Evolutionary conservation across 1,140 invertebrate genomes (phyloP).

Genomic region (Magallana ariakensis): DNA sequence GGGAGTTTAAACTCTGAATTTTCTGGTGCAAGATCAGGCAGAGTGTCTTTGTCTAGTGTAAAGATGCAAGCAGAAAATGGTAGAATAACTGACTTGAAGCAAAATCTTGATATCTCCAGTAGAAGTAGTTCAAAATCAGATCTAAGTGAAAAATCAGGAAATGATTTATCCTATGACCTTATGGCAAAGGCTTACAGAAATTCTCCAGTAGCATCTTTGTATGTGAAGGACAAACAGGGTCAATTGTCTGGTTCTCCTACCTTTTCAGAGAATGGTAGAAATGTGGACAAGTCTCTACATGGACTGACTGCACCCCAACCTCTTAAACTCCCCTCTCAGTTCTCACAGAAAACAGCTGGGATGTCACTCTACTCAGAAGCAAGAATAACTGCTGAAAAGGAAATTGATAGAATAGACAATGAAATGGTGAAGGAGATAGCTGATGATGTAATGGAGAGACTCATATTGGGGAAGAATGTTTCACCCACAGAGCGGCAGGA

Average conservation of each 20-base stretch:
- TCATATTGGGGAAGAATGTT: conserved; percentile 55
- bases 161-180: conserved; percentile 58
- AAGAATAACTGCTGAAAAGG: conserved; percentile 42
- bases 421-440: conserved; percentile 60
- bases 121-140: conserved; percentile 68
- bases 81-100: not conserved
- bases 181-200: conserved; percentile 54
- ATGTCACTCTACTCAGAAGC: conserved; percentile 43
- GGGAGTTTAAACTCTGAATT: conserved; percentile 48
- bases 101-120: conserved; percentile 55
- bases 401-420: conserved; percentile 53
- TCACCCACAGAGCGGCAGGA: conserved; percentile 45
- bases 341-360: not conserved
- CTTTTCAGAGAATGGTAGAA: conserved; percentile 30
- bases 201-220: conserved; percentile 10
- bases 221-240: not conserved
- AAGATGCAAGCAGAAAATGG: not conserved
- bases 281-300: not conserved
- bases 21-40: conserved; percentile 26
- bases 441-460: conserved; percentile 61
- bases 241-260: conserved; percentile 48
- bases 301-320: conserved; percentile 7
- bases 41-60: not conserved
- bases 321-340: conserved; percentile 33
- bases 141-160: conserved; percentile 60